phyloP scores from a whole-genome alignment of 2,888 invertebrate species.

The Molanna angustata region DNA sequence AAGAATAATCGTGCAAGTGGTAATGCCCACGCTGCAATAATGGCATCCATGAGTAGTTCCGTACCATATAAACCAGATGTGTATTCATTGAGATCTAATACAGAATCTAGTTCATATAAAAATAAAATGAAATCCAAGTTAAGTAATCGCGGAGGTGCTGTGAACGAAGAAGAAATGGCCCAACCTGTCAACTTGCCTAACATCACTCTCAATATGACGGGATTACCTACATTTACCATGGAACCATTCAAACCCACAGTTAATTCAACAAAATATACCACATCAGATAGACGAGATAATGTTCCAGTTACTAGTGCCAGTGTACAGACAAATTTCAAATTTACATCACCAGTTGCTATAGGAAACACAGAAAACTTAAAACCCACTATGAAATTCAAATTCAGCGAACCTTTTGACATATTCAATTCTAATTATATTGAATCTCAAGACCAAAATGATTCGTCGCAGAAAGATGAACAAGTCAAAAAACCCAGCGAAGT shows the following conservation, averaged over 20 bases:
- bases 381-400: conserved; percentile 22
- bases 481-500: background rate
- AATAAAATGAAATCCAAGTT: conserved; percentile 21
- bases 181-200: conserved; percentile 20
- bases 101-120: conserved; percentile 15
- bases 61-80: conserved; percentile 16
- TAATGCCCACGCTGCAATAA: conserved; percentile 25
- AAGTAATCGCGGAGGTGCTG: conserved; percentile 8
- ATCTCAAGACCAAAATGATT: background rate
- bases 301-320: background rate
- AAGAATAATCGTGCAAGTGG: conserved; percentile 36
- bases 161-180: conserved; percentile 17
- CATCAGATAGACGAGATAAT: background rate
- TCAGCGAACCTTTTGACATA: conserved; percentile 29
- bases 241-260: background rate
- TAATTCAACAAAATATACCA: conserved; percentile 4
- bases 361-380: conserved; percentile 1
- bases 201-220: conserved; percentile 18
- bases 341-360: conserved; percentile 15
- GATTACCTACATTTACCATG: conserved; percentile 21
- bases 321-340: conserved; percentile 16
- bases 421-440: conserved; percentile 18
- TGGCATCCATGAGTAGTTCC: conserved; percentile 29
- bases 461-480: background rate
- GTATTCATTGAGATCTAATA: conserved; percentile 8